phyloP scores from a whole-genome alignment of 2,888 invertebrate species.

The Malacosoma neustria region DNA sequence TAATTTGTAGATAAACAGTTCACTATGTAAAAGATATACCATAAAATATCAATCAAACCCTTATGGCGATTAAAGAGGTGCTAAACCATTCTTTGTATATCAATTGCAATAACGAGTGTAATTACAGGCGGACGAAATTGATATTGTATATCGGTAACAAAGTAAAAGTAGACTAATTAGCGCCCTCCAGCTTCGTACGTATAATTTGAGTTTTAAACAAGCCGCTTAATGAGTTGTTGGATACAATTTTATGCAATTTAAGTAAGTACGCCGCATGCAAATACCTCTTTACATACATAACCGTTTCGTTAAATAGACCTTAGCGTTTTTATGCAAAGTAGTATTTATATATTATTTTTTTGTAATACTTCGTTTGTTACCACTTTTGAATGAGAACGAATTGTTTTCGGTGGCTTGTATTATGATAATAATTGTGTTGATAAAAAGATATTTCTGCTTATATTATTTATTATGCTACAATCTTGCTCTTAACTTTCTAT shows the following conservation, averaged over 20 bases:
- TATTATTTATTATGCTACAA: not conserved
- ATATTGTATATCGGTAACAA: slow-evolving; percentile 21
- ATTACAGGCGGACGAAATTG: slow-evolving; percentile 16
- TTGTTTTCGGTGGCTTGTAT: not conserved
- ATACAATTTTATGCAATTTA: slow-evolving; percentile 28
- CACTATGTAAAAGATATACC: too few species aligned
- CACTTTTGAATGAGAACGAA: not conserved
- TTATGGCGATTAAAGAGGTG: too few species aligned
- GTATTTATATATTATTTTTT: not conserved
- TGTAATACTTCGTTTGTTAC: not conserved
- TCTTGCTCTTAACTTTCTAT: not conserved
- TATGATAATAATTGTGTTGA: not conserved
- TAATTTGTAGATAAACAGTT: too few species aligned
- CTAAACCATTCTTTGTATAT: too few species aligned
- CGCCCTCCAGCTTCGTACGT: slow-evolving; percentile 18
- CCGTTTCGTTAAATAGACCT: slow-evolving; percentile 6
- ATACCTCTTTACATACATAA: slow-evolving; percentile 18
- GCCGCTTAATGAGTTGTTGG: slow-evolving; percentile 24
- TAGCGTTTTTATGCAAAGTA: too few species aligned
- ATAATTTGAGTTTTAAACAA: slow-evolving; percentile 27
- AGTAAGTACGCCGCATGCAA: slow-evolving; percentile 18
- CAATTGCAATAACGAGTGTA: slow-evolving; percentile 15
- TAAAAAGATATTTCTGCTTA: not conserved
- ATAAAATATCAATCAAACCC: too few species aligned
- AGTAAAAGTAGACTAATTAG: slow-evolving; percentile 25